These are phyloP conservation scores for Agrilus mali DNA, from an alignment of 2,888 invertebrate genomes.

Conservation along the genomic window DNA sequence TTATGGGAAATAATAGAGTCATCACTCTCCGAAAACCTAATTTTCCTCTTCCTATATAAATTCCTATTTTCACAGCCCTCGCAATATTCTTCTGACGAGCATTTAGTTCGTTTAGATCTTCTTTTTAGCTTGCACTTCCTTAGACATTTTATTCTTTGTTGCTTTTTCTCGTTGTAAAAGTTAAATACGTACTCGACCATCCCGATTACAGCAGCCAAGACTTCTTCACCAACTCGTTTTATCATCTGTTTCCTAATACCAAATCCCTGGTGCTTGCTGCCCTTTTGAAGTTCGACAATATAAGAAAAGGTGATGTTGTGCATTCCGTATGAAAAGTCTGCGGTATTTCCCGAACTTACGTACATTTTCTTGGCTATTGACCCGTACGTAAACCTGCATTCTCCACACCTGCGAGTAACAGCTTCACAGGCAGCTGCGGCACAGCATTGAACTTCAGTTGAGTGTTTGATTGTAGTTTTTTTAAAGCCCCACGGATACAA, in stretches of 20 bases:
- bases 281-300: slow-evolving; percentile 16
- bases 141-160: too few species aligned
- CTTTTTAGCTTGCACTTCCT: too few species aligned
- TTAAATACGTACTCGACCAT: slow-evolving; percentile 15
- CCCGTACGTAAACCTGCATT: slow-evolving; percentile 11
- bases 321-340: slow-evolving; percentile 15
- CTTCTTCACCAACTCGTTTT: slow-evolving; percentile 14
- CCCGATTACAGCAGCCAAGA: slow-evolving; percentile 12
- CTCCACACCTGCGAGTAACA: background rate
- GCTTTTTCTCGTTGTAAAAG: too few species aligned
- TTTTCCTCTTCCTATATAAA: too few species aligned
- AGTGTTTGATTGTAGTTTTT: slow-evolving; percentile 8
- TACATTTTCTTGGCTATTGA: slow-evolving; percentile 14
- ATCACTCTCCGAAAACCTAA: too few species aligned
- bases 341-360: slow-evolving; percentile 13
- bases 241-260: slow-evolving; percentile 12
- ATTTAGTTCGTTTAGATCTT: too few species aligned
- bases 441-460: slow-evolving; percentile 14
- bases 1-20: too few species aligned
- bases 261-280: slow-evolving; percentile 15
- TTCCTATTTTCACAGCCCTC: too few species aligned
- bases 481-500: slow-evolving; percentile 19
- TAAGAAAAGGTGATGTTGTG: slow-evolving; percentile 17
- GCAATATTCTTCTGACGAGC: too few species aligned
- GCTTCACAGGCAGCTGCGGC: background rate